These are phyloP conservation scores for Miniopterus natalensis DNA, from an alignment of 2,113 vertebrate genomes.

Conservation along the genomic window DNA sequence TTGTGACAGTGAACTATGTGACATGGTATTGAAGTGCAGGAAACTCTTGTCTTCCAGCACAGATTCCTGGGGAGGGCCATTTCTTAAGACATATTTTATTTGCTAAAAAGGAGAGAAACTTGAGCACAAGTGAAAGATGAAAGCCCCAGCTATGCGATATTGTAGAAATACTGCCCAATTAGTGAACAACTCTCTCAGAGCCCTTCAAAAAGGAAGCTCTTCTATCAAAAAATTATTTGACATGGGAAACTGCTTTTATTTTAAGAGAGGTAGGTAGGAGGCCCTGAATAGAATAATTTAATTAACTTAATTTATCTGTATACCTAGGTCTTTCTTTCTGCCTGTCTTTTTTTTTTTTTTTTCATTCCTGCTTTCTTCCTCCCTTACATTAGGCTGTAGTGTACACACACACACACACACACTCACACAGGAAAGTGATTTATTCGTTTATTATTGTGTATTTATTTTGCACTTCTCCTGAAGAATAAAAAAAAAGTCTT, in stretches of 20 bases:
- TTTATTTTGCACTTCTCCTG: background rate
- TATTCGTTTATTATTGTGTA: background rate
- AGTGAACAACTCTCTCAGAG: conserved; percentile 24
- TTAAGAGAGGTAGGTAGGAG: background rate
- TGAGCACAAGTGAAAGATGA: conserved; percentile 54
- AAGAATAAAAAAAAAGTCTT: background rate
- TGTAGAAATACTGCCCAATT: conserved; percentile 43
- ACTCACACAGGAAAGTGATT: background rate
- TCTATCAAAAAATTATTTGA: conserved; percentile 17
- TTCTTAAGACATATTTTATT: conserved; percentile 52
- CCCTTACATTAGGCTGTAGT: accelerated
- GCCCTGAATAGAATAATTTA: background rate
- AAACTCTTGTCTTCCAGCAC: conserved; percentile 16
- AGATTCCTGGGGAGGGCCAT: background rate
- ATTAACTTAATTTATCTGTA: background rate
- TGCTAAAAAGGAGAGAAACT: conserved; percentile 43
- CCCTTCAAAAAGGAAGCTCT: conserved; percentile 8
- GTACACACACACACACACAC: accelerated
- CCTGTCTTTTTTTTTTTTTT: too few species aligned
- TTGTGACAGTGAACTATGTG: background rate
- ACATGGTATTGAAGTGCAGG: background rate
- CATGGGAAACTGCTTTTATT: conserved; percentile 39
- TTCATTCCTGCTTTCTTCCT: background rate
- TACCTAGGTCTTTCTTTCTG: background rate
- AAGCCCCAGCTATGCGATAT: conserved; percentile 4